Base-by-base conservation (phyloP, 1,140 invertebrate species). In the Drosophila elegans region DNA sequence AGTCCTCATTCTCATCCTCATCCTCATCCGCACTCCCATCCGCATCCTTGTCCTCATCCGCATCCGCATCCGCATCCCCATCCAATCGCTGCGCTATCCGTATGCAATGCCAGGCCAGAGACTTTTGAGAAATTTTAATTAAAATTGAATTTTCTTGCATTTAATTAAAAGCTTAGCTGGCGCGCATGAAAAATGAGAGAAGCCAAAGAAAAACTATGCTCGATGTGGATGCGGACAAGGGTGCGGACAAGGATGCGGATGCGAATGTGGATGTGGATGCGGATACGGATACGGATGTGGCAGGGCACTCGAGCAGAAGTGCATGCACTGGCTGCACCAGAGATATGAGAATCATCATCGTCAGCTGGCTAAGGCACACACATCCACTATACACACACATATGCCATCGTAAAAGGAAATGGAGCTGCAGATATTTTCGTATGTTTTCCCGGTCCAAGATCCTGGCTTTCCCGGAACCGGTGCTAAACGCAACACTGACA, bases 101-200 rank as follows among this genome's bases (percentile, higher is more conserved):
- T 61, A 74, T 81, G 80, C 74, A 83, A 36, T 66, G 68, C 74
- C 74, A 36, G 72, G 52, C 54, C 76, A 74, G 78, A 83, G 75
- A 73, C 67, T 83, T 88, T 88, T 83, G 55, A 89, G 80, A 88
- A 88, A 88, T 88, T 88, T 88, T 88, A 88, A 88, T 88, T 88
- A 88, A 88, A 88, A 88, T 88, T 88, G 83, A 83, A 88, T 88
- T 88, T 88, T 85, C 83, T 89, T 88, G 83, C 83, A 88, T 88
- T 88, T 88, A 88, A 88, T 88, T 88, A 88, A 88, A 88, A 88
- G 83, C 83, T 88, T 88, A 88, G 83, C 78, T 74, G 68, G 59
- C 67, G 67, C 67, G 67, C 67, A 71, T 71, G 67, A 71, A 71
- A 71, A 71, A 71, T 71, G 67, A 71, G 67, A 71, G 67, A 57